phyloP scores from a whole-genome alignment of 2,888 invertebrate species.

The Andrena trimmerana region DNA sequence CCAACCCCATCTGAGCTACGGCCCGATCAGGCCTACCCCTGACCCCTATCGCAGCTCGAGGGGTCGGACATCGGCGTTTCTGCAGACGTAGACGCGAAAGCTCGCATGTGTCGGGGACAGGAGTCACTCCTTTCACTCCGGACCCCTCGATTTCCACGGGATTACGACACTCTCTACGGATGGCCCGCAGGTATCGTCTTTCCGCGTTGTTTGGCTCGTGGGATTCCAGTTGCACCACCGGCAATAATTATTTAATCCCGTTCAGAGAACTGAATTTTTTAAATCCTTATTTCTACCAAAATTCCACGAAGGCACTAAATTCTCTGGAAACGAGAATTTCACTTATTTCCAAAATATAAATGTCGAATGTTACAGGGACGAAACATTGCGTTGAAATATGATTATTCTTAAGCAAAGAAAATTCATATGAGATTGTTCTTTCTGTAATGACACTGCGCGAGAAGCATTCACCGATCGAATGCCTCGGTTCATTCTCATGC shows the following conservation, averaged over 20 bases:
- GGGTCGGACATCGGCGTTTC: conserved; percentile 71
- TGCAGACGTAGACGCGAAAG: conserved; percentile 76
- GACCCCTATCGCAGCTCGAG: conserved; percentile 73
- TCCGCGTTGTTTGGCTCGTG: conserved; percentile 23
- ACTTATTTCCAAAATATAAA: no score
- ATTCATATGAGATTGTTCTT: background rate
- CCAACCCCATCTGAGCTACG: conserved; percentile 77
- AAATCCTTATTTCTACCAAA: no score
- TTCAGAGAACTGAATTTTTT: no score
- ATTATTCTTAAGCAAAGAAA: background rate
- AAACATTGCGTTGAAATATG: background rate
- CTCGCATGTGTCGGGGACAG: conserved; percentile 81
- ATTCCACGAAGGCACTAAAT: no score
- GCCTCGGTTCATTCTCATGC: conserved; percentile 76
- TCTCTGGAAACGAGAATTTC: background rate
- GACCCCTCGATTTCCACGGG: conserved; percentile 72
- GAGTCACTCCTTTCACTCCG: conserved; percentile 79
- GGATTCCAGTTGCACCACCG: background rate
- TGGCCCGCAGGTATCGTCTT: conserved; percentile 54
- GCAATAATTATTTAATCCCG: no score
- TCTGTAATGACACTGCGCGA: background rate
- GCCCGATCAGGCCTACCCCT: conserved; percentile 69
- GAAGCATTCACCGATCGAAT: conserved; percentile 39
- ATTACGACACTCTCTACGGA: conserved; percentile 73
- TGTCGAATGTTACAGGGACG: no score